A percentile compares a stretch with the other conserved stretches of the same genome.
Conservation (phyloP, 2,113 vertebrate species). For the Chloropsis cyanopogon region DNA sequence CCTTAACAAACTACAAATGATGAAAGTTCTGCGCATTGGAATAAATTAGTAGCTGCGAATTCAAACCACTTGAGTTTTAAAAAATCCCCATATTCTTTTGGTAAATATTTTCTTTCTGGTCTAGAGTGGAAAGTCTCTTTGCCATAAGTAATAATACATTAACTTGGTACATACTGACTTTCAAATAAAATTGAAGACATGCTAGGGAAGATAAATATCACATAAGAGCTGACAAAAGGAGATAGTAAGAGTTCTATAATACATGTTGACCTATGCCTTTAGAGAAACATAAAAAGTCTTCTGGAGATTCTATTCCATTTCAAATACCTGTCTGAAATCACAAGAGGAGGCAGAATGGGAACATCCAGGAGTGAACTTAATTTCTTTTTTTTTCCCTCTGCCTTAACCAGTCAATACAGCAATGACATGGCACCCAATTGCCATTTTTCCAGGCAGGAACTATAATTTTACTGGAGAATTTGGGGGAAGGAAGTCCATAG, state of each 20-base stretch:
- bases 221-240: neutral
- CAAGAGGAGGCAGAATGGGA: neutral
- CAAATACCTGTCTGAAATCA: neutral
- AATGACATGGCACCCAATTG: rapidly evolving
- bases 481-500: neutral
- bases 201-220: neutral
- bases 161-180: neutral
- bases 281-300: neutral
- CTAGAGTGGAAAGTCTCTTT: neutral
- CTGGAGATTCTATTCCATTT: neutral
- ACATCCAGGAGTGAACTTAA: neutral
- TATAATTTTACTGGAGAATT: neutral
- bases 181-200: neutral
- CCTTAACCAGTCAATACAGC: neutral
- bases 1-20: neutral
- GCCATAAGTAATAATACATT: neutral
- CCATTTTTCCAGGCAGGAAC: neutral
- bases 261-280: neutral
- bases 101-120: neutral
- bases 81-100: neutral
- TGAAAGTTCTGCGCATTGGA: neutral
- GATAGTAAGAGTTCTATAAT: neutral
- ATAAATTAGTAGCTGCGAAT: neutral
- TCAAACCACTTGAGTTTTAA: neutral
- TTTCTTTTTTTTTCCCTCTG: neutral